Conservation (phyloP, 2,888 invertebrate genomes). For the Ernsta delagoae region DNA sequence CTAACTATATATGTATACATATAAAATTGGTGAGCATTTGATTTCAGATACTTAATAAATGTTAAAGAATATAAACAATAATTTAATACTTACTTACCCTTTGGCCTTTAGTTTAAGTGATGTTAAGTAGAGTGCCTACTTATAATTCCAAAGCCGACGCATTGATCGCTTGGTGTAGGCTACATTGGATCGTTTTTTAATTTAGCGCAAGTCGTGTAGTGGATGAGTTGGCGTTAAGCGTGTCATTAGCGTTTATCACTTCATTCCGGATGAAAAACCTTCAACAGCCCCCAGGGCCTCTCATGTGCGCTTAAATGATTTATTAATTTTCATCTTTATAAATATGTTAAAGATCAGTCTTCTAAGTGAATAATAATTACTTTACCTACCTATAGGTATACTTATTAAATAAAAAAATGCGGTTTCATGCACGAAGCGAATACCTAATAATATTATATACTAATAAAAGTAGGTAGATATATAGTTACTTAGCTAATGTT, state of each 20-base stretch:
- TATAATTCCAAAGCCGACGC: not conserved
- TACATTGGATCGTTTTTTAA: constrained; percentile 34
- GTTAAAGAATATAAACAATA: too few species aligned
- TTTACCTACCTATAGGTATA: too few species aligned
- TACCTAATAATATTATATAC: too few species aligned
- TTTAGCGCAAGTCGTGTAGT: constrained; percentile 44
- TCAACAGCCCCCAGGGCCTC: constrained; percentile 76
- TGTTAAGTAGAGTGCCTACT: not conserved
- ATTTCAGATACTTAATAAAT: too few species aligned
- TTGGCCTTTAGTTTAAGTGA: too few species aligned
- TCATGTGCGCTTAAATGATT: constrained; percentile 80
- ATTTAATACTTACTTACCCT: too few species aligned
- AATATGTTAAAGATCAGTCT: constrained; percentile 63
- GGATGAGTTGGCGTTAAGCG: constrained; percentile 73
- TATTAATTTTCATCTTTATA: constrained; percentile 82
- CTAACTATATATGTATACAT: too few species aligned
- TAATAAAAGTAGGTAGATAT: too few species aligned
- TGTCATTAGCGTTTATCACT: constrained; percentile 85
- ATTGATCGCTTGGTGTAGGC: constrained; percentile 2
- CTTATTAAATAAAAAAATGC: too few species aligned
- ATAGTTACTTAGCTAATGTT: too few species aligned
- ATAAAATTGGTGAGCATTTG: too few species aligned
- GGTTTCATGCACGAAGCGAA: too few species aligned
- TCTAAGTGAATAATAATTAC: not conserved
- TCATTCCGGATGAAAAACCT: constrained; percentile 84